These are phyloP conservation scores for Syndactyla subalaris DNA, from an alignment of 2,797 vertebrate genomes.

Conservation along the genomic window DNA sequence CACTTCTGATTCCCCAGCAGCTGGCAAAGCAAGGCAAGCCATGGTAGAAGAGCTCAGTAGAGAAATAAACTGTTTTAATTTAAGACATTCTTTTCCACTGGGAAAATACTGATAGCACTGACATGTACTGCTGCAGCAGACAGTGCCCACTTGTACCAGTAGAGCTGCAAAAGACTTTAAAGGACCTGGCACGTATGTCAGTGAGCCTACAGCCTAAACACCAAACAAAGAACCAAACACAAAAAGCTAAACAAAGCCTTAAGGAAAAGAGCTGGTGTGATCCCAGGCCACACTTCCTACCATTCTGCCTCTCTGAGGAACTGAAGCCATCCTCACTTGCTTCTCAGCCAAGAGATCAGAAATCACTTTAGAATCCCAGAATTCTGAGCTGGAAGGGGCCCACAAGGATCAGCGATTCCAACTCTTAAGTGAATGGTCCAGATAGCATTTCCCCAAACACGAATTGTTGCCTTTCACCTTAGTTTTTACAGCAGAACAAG, in stretches of 20 bases:
- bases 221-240: neutral
- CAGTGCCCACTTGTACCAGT: accelerated
- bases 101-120: neutral
- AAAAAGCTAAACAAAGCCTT: neutral
- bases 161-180: neutral
- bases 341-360: neutral
- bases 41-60: neutral
- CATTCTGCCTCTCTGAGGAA: accelerated
- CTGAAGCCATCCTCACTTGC: neutral
- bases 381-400: neutral
- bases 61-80: neutral
- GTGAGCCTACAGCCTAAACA: neutral
- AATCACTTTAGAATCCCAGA: neutral
- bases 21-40: neutral
- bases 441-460: neutral
- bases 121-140: neutral
- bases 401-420: neutral
- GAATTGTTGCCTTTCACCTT: neutral
- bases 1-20: neutral
- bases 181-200: neutral
- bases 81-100: neutral
- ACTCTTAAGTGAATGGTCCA: neutral
- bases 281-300: neutral
- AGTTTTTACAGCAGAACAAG: neutral
- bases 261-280: neutral